Evolutionary conservation across 2,888 invertebrate species (phyloP).

Genomic region (Digitonthophagus gazella): DNA sequence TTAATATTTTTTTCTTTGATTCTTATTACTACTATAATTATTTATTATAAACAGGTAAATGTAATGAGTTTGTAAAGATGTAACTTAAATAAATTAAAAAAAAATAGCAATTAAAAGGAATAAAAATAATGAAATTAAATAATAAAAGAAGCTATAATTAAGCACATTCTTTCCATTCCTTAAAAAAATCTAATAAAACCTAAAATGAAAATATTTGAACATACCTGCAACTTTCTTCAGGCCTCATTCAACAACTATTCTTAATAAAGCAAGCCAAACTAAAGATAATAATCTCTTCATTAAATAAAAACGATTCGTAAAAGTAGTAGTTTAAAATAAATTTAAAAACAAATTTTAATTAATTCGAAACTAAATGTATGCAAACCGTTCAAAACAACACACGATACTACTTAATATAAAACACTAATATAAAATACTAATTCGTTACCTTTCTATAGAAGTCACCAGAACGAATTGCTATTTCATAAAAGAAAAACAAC

Average conservation of each 20-base stretch:
- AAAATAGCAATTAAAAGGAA: not conserved
- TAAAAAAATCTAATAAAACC: slow-evolving; percentile 19
- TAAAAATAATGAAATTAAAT: too few species aligned
- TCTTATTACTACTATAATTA: too few species aligned
- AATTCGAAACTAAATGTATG: too few species aligned
- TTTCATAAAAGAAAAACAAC: slow-evolving; percentile 1
- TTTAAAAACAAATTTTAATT: not conserved
- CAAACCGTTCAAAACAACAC: too few species aligned
- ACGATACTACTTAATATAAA: too few species aligned
- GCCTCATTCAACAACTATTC: slow-evolving; percentile 23
- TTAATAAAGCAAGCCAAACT: slow-evolving; percentile 23
- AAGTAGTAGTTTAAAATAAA: slow-evolving; percentile 17
- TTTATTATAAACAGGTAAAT: too few species aligned
- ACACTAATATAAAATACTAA: not conserved
- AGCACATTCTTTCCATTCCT: not conserved
- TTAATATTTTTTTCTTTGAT: too few species aligned
- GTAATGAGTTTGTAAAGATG: too few species aligned
- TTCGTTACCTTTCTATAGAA: slow-evolving; percentile 12
- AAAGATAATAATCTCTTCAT: too few species aligned
- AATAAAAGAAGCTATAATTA: not conserved
- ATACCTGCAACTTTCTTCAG: slow-evolving; percentile 29
- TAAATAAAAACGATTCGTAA: too few species aligned
- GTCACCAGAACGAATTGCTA: slow-evolving; percentile 8
- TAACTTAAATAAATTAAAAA: slow-evolving; percentile 2
- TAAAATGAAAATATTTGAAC: too few species aligned